phyloP scores from a whole-genome alignment of 2,797 vertebrate species.

The Malacoraja senta region DNA sequence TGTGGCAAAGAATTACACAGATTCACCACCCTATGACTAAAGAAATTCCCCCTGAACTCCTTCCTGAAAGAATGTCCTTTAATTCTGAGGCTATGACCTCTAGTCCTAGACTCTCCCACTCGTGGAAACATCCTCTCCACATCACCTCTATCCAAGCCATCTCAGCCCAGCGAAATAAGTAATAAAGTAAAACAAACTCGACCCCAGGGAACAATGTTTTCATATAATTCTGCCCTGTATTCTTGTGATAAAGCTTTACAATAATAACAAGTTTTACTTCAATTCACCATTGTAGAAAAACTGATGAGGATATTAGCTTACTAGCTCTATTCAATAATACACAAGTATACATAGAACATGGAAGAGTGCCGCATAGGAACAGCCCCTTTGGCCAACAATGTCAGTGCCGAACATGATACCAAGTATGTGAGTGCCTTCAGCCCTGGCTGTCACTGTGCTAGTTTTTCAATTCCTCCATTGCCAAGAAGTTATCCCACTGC shows the following conservation, averaged over 20 bases:
- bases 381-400: no score
- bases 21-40: no score
- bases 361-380: no score
- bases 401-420: no score
- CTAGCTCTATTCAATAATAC: neutral
- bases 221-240: neutral
- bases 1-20: no score
- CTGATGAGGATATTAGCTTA: neutral
- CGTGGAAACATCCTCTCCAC: no score
- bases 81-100: no score
- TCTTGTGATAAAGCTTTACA: neutral
- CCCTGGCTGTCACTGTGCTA: neutral
- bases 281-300: neutral
- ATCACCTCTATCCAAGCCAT: neutral
- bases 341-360: neutral
- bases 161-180: neutral
- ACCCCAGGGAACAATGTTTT: neutral
- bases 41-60: no score
- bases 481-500: neutral
- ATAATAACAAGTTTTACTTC: neutral
- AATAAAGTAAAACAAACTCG: neutral
- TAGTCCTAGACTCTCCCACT: no score
- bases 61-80: no score
- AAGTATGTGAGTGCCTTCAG: neutral
- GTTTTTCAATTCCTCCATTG: neutral